Evolutionary conservation across 1,140 invertebrate species (phyloP).

Genomic region (Acyrthosiphon pisum): DNA sequence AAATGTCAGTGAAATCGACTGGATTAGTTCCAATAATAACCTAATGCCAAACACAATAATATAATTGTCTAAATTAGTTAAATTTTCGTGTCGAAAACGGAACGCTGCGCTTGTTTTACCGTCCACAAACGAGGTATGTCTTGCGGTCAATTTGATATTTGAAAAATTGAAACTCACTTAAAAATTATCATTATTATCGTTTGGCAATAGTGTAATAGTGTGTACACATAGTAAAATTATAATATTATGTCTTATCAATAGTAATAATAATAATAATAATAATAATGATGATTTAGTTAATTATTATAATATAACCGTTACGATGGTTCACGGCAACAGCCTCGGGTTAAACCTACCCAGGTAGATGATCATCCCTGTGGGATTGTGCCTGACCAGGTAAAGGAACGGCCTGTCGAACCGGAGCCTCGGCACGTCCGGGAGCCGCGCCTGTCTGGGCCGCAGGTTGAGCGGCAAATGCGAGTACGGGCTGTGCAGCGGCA

Average conservation of each 20-base stretch:
- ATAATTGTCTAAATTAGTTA: neutral
- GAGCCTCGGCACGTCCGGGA: conserved; percentile 74
- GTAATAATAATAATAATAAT: neutral
- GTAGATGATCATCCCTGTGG: conserved; percentile 82
- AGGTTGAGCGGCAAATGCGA: conserved; percentile 69
- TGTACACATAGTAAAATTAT: neutral
- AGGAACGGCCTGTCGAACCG: conserved; percentile 85
- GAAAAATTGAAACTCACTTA: neutral
- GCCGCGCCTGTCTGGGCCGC: conserved; percentile 73
- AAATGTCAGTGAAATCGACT: conserved; percentile 56
- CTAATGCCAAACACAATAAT: neutral
- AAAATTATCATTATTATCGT: neutral
- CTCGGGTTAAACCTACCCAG: conserved; percentile 85
- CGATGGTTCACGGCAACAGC: conserved; percentile 69
- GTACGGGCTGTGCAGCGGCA: conserved; percentile 50
- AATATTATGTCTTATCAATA: neutral
- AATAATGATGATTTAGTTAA: neutral
- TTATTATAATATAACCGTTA: neutral
- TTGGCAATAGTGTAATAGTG: neutral
- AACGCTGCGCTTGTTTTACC: too few species aligned
- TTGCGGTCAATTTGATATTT: neutral
- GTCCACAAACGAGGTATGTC: neutral
- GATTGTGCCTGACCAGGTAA: conserved; percentile 85
- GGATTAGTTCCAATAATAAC: neutral
- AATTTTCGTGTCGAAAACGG: neutral